phyloP scores from a whole-genome alignment of 92 coral and sea anemone genomes.

The Nematostella vectensis region DNA sequence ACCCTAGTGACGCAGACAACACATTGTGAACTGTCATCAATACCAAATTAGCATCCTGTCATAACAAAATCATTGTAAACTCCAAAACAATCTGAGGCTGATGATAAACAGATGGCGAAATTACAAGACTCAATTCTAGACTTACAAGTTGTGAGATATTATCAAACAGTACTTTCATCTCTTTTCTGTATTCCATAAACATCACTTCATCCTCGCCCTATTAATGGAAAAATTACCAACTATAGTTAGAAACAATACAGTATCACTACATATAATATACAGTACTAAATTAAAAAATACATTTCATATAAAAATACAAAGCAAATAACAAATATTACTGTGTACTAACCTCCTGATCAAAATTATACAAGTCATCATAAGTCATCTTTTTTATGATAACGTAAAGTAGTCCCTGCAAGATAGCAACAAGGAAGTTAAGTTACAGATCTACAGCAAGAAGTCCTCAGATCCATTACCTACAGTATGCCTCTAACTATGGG shows the following conservation, averaged over 20 bases:
- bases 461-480: no score
- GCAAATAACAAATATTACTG: neutral
- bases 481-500: no score
- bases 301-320: neutral
- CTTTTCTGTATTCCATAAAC: slow-evolving; percentile 92
- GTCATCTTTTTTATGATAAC: slow-evolving; percentile 84
- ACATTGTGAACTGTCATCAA: slow-evolving; percentile 69
- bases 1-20: slow-evolving; percentile 73
- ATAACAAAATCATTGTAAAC: slow-evolving; percentile 4
- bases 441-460: no score
- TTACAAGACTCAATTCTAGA: no score
- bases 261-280: neutral
- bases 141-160: slow-evolving; percentile 90
- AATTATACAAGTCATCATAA: slow-evolving; percentile 89
- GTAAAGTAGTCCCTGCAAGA: slow-evolving; percentile 58
- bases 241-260: neutral
- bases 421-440: no score
- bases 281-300: no score
- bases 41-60: slow-evolving; percentile 78
- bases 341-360: slow-evolving; percentile 75
- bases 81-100: no score
- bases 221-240: no score
- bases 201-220: slow-evolving; percentile 98
- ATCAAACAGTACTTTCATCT: slow-evolving; percentile 84
- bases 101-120: no score